Percentiles rank a stretch among this genome's conserved stretches.
phyloP scores from a whole-genome alignment of 2,888 invertebrate genomes.

The Synergus gifuensis region DNA sequence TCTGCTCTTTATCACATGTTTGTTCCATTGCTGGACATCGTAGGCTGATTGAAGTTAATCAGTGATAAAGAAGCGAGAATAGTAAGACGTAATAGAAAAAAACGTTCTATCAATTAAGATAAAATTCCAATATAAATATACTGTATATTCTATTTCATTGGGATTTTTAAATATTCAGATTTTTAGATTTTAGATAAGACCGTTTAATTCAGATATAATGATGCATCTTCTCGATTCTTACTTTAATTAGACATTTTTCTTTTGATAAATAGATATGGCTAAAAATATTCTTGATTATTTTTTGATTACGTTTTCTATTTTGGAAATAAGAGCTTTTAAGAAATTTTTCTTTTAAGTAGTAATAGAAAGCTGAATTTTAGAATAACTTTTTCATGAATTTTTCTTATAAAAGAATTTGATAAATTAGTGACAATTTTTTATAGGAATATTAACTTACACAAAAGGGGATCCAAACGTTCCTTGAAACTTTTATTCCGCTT shows the following conservation, averaged over 20 bases:
- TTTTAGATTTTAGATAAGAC: neutral
- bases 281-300: no score
- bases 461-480: constrained; percentile 87
- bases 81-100: neutral
- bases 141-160: neutral
- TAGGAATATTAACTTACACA: constrained; percentile 80
- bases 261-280: no score
- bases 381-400: neutral
- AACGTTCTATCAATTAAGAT: neutral
- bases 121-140: neutral
- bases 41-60: constrained; percentile 25
- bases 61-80: constrained; percentile 40
- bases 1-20: constrained; percentile 21
- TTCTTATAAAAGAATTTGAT: neutral
- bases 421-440: neutral
- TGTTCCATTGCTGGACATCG: neutral
- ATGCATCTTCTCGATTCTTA: no score
- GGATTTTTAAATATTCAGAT: neutral
- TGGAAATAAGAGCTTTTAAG: neutral
- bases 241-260: no score
- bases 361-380: neutral
- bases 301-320: neutral
- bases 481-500: constrained; percentile 85
- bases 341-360: neutral
- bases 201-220: neutral